Conservation (phyloP, 2,797 vertebrate genomes). For the Poecilia velifera region DNA sequence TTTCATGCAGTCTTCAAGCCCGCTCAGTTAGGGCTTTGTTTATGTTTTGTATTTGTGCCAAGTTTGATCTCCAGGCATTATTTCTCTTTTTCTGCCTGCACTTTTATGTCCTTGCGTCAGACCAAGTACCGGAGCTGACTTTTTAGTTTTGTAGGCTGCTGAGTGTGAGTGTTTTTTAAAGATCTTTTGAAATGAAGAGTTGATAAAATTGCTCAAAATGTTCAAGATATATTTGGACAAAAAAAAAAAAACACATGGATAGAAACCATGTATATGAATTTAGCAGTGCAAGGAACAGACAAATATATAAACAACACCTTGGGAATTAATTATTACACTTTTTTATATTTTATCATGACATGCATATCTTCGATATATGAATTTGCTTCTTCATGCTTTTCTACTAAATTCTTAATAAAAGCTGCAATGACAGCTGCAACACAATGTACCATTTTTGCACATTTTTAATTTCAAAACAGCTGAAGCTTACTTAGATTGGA, state of each 20-base stretch:
- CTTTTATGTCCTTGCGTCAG: conserved; percentile 2
- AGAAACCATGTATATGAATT: background rate
- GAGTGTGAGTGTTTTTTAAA: background rate
- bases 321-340: background rate
- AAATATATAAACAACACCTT: background rate
- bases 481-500: background rate
- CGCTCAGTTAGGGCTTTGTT: background rate
- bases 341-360: background rate
- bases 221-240: background rate
- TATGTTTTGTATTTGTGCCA: background rate
- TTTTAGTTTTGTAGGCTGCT: background rate
- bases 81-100: background rate
- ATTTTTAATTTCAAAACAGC: background rate
- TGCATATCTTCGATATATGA: background rate
- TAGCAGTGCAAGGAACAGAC: background rate
- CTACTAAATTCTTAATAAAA: background rate
- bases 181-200: background rate
- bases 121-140: background rate
- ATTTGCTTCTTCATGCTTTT: background rate
- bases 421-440: background rate
- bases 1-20: background rate
- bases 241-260: background rate
- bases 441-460: background rate
- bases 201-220: background rate
- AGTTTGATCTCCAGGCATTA: background rate